phyloP scores from a whole-genome alignment of 2,113 vertebrate species.

The Triplophysa siluroides region DNA sequence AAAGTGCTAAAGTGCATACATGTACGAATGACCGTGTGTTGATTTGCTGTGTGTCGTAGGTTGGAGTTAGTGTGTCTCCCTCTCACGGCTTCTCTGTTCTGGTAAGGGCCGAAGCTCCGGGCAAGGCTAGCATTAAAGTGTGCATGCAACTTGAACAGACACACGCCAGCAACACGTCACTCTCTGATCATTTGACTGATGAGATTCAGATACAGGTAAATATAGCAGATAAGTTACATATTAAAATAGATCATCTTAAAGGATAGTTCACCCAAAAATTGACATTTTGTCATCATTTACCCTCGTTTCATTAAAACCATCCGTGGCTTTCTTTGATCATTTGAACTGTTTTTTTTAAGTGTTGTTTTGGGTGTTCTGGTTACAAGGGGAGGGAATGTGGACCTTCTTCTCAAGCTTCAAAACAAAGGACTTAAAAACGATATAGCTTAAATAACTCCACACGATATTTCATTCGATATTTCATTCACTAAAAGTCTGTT shows the following conservation, averaged over 20 bases:
- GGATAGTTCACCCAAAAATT: too few relatives aligned
- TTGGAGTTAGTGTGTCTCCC: conserved; percentile 49
- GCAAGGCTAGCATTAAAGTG: conserved; percentile 70
- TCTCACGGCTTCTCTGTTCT: conserved; percentile 71
- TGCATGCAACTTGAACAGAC: conserved; percentile 54
- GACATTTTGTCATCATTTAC: too few relatives aligned
- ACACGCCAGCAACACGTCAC: conserved; percentile 39
- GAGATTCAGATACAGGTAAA: conserved; percentile 75
- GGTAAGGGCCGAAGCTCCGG: conserved; percentile 65
- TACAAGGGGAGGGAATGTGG: too few relatives aligned
- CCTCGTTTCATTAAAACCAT: too few relatives aligned
- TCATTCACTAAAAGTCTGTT: too few relatives aligned
- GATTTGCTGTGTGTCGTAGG: conserved; percentile 47
- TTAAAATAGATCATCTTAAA: neutral
- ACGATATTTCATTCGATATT: too few relatives aligned
- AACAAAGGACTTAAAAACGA: too few relatives aligned
- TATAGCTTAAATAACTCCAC: too few relatives aligned
- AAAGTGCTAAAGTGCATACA: neutral
- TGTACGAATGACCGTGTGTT: neutral
- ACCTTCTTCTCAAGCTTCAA: too few relatives aligned
- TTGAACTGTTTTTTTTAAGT: too few relatives aligned
- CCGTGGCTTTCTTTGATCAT: too few relatives aligned
- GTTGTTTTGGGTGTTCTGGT: too few relatives aligned
- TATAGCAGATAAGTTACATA: neutral
- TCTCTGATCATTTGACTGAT: conserved; percentile 62